Conservation (phyloP, 1,140 invertebrate genomes). For the Drosophila obscura region DNA sequence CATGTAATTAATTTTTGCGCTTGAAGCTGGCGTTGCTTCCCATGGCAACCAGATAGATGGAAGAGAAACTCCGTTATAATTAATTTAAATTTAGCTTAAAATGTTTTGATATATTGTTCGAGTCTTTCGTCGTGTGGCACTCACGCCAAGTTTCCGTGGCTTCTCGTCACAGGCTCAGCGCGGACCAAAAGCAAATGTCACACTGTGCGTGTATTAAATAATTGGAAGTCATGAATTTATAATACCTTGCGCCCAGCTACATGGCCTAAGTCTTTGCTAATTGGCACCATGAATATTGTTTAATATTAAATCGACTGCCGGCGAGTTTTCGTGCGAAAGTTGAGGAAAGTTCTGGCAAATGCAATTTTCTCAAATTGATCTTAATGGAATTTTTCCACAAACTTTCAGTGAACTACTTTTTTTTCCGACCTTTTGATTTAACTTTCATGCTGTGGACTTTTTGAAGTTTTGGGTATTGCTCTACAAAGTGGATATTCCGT, state of each 20-base stretch:
- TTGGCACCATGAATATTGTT: constrained; percentile 29
- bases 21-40: constrained; percentile 22
- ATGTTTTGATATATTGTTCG: constrained; percentile 60
- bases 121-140: constrained; percentile 1
- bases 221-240: constrained; percentile 20
- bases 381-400: not conserved
- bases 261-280: constrained; percentile 21
- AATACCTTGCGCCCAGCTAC: not conserved
- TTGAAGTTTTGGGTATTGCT: no score
- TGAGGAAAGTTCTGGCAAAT: constrained; percentile 2
- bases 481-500: no score
- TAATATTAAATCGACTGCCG: not conserved
- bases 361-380: constrained; percentile 17
- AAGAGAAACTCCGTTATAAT: constrained; percentile 40
- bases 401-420: no score
- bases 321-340: not conserved
- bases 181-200: constrained; percentile 5
- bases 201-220: constrained; percentile 45
- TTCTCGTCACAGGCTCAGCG: not conserved
- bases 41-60: constrained; percentile 24
- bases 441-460: no score
- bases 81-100: constrained; percentile 72
- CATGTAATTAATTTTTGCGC: constrained; percentile 70
- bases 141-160: not conserved
- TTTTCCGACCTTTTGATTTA: no score